Conservation (phyloP, 2,113 vertebrate species). For the Todiramphus chloris region DNA sequence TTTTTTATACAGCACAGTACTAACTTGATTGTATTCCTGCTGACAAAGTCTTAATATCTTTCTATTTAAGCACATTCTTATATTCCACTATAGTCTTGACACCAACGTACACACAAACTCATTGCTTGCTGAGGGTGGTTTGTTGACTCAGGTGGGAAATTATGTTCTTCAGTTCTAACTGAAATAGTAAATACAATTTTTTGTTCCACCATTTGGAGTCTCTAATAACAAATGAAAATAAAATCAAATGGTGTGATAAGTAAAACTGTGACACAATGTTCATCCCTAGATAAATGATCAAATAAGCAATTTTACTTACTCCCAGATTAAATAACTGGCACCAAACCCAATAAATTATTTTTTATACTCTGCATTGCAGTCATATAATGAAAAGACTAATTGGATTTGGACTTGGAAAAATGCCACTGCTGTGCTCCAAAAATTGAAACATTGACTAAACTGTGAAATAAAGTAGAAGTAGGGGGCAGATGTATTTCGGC, state of each 20-base stretch:
- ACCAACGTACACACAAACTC: background rate
- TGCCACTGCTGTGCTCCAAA: background rate
- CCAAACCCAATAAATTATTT: background rate
- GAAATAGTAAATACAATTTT: background rate
- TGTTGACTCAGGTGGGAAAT: background rate
- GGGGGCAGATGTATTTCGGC: background rate
- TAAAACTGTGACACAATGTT: background rate
- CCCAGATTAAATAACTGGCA: constrained; percentile 1
- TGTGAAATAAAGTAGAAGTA: background rate
- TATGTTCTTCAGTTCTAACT: background rate
- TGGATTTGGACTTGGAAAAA: constrained; percentile 36
- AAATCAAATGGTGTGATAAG: constrained; percentile 1
- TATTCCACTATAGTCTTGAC: background rate
- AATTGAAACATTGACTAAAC: constrained; percentile 10
- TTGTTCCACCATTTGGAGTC: background rate
- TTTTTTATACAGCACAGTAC: background rate
- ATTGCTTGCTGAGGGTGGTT: background rate
- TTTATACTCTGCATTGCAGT: background rate
- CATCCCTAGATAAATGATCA: background rate
- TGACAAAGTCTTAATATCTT: background rate
- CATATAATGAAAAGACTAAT: constrained; percentile 15
- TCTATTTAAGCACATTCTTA: background rate
- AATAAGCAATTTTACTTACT: constrained; percentile 6
- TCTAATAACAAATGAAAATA: background rate
- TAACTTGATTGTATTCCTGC: background rate